Conservation (phyloP, 2,888 invertebrate genomes). For the Lasioglossum oenotherae region DNA sequence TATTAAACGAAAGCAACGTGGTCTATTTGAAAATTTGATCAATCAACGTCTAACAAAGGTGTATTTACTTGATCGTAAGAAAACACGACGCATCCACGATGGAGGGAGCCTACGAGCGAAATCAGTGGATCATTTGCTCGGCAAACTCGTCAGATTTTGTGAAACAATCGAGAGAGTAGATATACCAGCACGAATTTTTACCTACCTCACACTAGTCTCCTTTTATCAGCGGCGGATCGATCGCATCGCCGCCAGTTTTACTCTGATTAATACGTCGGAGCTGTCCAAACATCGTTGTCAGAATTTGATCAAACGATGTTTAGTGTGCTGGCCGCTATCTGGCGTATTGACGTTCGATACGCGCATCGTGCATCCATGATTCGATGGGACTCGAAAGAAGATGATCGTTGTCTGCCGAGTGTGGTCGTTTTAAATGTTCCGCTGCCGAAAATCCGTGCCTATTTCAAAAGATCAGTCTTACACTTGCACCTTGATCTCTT, state of each 20-base stretch:
- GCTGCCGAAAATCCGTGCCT: too few species aligned
- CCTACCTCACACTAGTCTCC: neutral
- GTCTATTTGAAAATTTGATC: neutral
- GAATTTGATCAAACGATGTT: slow-evolving; percentile 30
- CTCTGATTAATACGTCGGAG: slow-evolving; percentile 3
- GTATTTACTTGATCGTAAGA: neutral
- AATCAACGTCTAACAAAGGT: neutral
- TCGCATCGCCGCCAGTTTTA: slow-evolving; percentile 23
- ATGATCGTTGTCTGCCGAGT: neutral
- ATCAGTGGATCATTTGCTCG: neutral
- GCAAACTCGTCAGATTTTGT: neutral
- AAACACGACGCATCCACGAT: neutral
- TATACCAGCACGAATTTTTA: slow-evolving; percentile 2
- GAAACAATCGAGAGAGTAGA: neutral
- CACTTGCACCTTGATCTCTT: neutral
- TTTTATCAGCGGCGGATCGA: slow-evolving; percentile 33
- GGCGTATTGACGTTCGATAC: neutral
- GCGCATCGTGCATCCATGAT: neutral
- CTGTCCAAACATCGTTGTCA: slow-evolving; percentile 38
- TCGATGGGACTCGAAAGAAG: neutral
- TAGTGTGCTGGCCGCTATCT: neutral
- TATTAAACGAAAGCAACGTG: neutral
- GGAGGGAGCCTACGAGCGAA: neutral
- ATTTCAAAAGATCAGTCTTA: neutral
- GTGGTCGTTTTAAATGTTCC: too few species aligned